Evolutionary conservation across 1,140 invertebrate genomes (phyloP).

Genomic region (Thaumetopoea pityocampa): DNA sequence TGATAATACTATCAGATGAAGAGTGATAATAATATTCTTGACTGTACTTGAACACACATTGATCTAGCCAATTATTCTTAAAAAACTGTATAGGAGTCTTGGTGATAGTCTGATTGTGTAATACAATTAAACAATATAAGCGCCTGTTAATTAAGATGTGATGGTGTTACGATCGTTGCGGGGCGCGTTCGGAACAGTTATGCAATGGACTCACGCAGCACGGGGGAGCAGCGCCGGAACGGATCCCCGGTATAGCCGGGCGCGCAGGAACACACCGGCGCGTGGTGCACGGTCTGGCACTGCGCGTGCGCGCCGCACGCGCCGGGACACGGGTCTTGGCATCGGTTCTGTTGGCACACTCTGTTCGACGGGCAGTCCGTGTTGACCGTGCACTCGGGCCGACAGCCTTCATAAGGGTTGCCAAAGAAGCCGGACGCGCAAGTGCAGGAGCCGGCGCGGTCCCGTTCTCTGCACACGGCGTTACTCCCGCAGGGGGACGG

Average conservation of each 20-base stretch:
- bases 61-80: no score
- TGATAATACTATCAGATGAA: no score
- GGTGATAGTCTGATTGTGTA: no score
- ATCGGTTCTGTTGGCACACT: slow-evolving; percentile 79
- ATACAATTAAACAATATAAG: no score
- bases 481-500: slow-evolving; percentile 84
- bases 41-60: no score
- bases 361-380: slow-evolving; percentile 79
- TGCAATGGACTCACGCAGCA: slow-evolving; percentile 79
- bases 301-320: slow-evolving; percentile 80
- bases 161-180: no score
- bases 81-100: no score
- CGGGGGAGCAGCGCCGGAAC: slow-evolving; percentile 76
- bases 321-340: slow-evolving; percentile 81
- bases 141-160: no score
- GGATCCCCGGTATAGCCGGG: slow-evolving; percentile 80
- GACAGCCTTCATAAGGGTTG: slow-evolving; percentile 81
- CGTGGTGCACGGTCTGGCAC: slow-evolving; percentile 79
- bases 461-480: slow-evolving; percentile 79
- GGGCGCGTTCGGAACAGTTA: no score
- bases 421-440: slow-evolving; percentile 82
- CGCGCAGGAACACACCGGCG: slow-evolving; percentile 76
- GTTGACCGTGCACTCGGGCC: slow-evolving; percentile 80
- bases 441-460: slow-evolving; percentile 79
- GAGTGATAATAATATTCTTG: no score